Evolutionary conservation across 2,888 invertebrate species (phyloP), one percentile per base, ranked within the genome.

Genomic region (Emmelina monodactyla): DNA sequence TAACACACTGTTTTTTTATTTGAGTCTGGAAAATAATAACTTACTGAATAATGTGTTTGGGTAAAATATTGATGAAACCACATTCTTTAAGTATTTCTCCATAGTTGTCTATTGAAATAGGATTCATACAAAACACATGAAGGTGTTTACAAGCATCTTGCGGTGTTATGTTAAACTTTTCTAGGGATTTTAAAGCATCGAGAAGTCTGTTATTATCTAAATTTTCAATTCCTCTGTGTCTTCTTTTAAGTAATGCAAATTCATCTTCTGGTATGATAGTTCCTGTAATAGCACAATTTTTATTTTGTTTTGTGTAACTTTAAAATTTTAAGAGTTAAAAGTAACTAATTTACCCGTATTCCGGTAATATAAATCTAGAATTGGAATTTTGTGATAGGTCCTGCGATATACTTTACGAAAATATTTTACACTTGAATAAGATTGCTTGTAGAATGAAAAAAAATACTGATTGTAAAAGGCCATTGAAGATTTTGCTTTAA

Each of bases 21-120:
- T 7, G n/a, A 3, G n/a, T 7, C 4, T 7, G n/a, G 3, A 25
- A 25, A 7, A 25, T 4, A 25, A 25, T 10, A 25, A 25, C 3
- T 7, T n/a, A 10, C 25, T 25, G 4, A 49, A 75, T 70, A 33
- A 78, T 67, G 46, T 72, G 57, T 43, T 70, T 69, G 2, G 75
- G 62, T 12, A 69, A 42, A 14, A 81, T 58, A 28, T 56, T 53
- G 3, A 80, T 46, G 38, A 86, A 85, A 11, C 85, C 83, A 52
- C 85, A 85, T 62, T 88, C 88, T 42, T 64, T 66, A 10, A 88
- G 59, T 30, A 85, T 82, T 49, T 78, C 72, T 39, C 82, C 82
- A 46, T 87, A 85, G 49, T 88, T 86, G 33, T 83, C 81, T 48
- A 87, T 56, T 16, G 82, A 81, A 14, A 82, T 62, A 1, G 82